Conservation (phyloP, 2,113 vertebrate species). For the Empidonax alnorum region DNA sequence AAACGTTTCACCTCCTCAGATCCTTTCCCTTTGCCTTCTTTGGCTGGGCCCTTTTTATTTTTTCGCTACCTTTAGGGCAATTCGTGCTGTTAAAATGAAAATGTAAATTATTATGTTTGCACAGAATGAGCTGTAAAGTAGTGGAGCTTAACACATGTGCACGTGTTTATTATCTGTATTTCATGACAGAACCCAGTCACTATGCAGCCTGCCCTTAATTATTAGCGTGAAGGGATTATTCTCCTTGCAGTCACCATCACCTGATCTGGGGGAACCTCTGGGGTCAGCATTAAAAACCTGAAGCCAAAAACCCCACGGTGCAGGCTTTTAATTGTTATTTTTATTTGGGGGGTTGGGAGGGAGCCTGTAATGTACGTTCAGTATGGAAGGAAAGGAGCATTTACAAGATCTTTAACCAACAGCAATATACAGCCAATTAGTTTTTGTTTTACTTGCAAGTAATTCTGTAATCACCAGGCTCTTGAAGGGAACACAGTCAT, state of each 20-base stretch:
- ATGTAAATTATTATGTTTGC: slow-evolving; percentile 80
- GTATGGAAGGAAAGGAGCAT: slow-evolving; percentile 40
- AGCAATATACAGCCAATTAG: slow-evolving; percentile 63
- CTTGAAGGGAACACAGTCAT: slow-evolving; percentile 6
- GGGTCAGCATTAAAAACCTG: slow-evolving; percentile 63
- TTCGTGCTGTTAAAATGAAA: slow-evolving; percentile 78
- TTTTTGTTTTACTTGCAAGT: slow-evolving; percentile 56
- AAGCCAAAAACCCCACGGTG: slow-evolving; percentile 25
- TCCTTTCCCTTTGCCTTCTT: slow-evolving; percentile 70
- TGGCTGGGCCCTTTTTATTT: slow-evolving; percentile 61
- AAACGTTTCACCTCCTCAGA: slow-evolving; percentile 77
- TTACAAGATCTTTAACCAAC: slow-evolving; percentile 60
- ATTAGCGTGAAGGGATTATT: slow-evolving; percentile 80
- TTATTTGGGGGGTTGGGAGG: background rate
- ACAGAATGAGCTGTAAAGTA: slow-evolving; percentile 83
- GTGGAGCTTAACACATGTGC: slow-evolving; percentile 80
- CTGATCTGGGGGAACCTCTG: slow-evolving; percentile 67
- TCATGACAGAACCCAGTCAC: slow-evolving; percentile 77
- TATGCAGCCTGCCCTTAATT: slow-evolving; percentile 78
- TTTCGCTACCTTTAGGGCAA: slow-evolving; percentile 75
- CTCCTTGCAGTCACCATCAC: slow-evolving; percentile 68
- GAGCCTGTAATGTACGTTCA: slow-evolving; percentile 28
- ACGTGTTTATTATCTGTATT: slow-evolving; percentile 84
- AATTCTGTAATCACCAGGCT: slow-evolving; percentile 29
- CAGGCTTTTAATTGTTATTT: slow-evolving; percentile 64